Conservation (phyloP, 37 sponge, comb jelly and placozoan species). For the Aplysina aerophoba region DNA sequence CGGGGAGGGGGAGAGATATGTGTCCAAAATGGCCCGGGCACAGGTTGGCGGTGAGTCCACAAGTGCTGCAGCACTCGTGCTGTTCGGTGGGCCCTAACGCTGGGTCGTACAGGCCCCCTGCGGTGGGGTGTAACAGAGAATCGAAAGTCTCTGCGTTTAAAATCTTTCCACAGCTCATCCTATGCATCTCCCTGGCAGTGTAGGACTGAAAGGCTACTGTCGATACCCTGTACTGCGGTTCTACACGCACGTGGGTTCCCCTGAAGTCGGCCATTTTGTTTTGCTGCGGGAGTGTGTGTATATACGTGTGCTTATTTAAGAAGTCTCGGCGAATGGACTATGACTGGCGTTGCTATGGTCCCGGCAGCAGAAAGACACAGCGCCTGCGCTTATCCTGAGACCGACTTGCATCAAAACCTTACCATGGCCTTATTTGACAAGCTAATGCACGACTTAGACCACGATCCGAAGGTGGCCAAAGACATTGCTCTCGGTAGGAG, state of each 20-base stretch:
- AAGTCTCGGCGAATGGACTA: no score
- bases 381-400: no score
- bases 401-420: no score
- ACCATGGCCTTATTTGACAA: not conserved
- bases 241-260: not conserved
- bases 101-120: conserved; percentile 91
- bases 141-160: conserved; percentile 88
- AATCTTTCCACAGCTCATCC: conserved; percentile 77
- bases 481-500: conserved; percentile 78
- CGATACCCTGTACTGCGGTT: conserved; percentile 41
- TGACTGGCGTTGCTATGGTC: not conserved
- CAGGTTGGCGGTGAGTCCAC: conserved; percentile 77
- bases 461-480: conserved; percentile 44
- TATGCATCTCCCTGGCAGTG: conserved; percentile 63
- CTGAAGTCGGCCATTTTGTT: conserved; percentile 7
- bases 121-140: conserved; percentile 73
- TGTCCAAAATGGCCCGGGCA: conserved; percentile 99
- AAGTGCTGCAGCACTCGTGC: conserved; percentile 82
- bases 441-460: conserved; percentile 11
- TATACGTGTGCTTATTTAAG: no score
- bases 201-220: conserved; percentile 70
- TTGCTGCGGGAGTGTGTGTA: not conserved
- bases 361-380: not conserved
- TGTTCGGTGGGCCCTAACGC: conserved; percentile 87
- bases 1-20: conserved; percentile 90